Evolutionary conservation across 1,140 invertebrate genomes (phyloP).

Genomic region (Zaprionus africanus): DNA sequence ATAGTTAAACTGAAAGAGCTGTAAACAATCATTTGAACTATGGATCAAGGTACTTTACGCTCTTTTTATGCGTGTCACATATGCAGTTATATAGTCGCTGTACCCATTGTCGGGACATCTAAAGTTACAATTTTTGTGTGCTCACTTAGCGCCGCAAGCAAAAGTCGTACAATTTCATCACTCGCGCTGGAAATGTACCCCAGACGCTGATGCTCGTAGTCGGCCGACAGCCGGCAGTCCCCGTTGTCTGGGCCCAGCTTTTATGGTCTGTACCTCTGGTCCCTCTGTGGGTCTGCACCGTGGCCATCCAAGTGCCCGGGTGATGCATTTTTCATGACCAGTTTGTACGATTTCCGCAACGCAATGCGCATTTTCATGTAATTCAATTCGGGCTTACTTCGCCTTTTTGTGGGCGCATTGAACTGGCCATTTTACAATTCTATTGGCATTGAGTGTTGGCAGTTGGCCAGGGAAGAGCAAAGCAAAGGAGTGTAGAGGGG

Average conservation of each 20-base stretch:
- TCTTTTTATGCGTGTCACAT: slow-evolving; percentile 13
- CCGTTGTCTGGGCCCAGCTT: slow-evolving; percentile 63
- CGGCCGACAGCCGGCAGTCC: slow-evolving; percentile 37
- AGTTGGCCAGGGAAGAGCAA: neutral
- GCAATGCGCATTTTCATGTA: slow-evolving; percentile 78
- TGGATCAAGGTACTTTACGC: neutral
- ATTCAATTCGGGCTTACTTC: slow-evolving; percentile 68
- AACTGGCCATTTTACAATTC: slow-evolving; percentile 73
- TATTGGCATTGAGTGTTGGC: slow-evolving; percentile 61
- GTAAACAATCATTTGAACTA: neutral
- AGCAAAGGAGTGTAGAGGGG: slow-evolving; percentile 1
- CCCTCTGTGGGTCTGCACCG: neutral
- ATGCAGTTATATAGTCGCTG: neutral
- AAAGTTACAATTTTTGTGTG: slow-evolving; percentile 60
- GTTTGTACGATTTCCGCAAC: slow-evolving; percentile 83
- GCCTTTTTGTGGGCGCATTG: slow-evolving; percentile 52
- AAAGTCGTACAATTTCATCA: slow-evolving; percentile 83
- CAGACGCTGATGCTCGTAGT: slow-evolving; percentile 41
- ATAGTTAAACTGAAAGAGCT: neutral
- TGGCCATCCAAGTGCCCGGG: slow-evolving; percentile 34
- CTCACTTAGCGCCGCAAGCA: slow-evolving; percentile 68
- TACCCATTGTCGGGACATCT: slow-evolving; percentile 24
- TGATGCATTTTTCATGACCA: slow-evolving; percentile 82
- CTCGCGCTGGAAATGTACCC: slow-evolving; percentile 47
- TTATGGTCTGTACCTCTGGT: slow-evolving; percentile 55